A percentile compares a stretch with the other conserved stretches of the same genome.
Evolutionary conservation across 2,113 vertebrate species (phyloP).

Genomic region (Apodemus sylvaticus): DNA sequence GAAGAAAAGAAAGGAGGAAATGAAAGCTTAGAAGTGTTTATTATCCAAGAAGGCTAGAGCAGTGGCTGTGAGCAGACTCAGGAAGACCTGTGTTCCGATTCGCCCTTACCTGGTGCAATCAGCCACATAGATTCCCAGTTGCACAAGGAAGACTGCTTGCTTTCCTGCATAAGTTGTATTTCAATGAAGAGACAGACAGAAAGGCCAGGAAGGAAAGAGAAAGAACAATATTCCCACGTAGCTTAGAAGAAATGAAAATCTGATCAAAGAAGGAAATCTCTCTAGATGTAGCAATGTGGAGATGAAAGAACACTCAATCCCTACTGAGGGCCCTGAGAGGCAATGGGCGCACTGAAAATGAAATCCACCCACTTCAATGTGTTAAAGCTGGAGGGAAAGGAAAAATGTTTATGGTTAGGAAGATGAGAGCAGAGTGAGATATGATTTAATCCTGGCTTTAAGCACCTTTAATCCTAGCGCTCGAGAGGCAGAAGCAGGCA

Average conservation of each 20-base stretch:
- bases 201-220: background rate
- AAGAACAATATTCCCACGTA: background rate
- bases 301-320: background rate
- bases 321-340: background rate
- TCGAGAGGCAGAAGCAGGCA: background rate
- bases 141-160: background rate
- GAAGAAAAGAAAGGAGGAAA: background rate
- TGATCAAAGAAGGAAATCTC: background rate
- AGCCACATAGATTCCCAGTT: background rate
- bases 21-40: background rate
- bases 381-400: background rate
- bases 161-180: background rate
- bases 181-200: background rate
- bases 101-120: background rate
- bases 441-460: too few species aligned
- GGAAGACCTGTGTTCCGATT: background rate
- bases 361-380: background rate
- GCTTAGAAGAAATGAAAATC: background rate
- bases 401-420: slow-evolving; percentile 7
- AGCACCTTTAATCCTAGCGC: background rate
- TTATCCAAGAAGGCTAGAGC: background rate
- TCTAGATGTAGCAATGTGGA: background rate
- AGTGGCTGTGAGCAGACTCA: background rate
- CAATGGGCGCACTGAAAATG: background rate
- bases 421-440: background rate